Evolutionary conservation across 2,113 vertebrate genomes (phyloP), one percentile per base, ranked within the genome.

Genomic region (Actenoides lindsayi): DNA sequence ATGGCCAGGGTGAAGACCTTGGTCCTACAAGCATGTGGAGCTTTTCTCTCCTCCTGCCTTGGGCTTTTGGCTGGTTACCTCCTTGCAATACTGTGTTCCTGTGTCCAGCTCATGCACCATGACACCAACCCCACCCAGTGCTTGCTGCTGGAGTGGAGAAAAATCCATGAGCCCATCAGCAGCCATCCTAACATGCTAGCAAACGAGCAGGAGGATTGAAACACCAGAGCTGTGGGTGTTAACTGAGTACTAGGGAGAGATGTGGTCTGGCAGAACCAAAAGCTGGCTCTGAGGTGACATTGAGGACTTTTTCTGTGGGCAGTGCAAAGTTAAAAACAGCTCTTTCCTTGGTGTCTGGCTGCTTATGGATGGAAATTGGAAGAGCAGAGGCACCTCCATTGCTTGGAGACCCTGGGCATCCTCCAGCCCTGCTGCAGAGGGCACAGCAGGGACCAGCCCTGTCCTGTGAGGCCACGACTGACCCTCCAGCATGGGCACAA

Each of bases 341-440:
- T 44, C n/a, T 69, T 74, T 25, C 42, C 46, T 63, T 3, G 0
- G 16, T 59, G 31, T 51, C 30, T 81, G 77, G 17, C 25, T 50
- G 46, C n/a, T 75, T 67, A 30, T 4, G 5, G 51, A 16, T 39
- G n/a, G 19, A 16, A 53, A 56, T 16, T 3, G 7, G 42, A 76
- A 28, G 51, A 60, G 30, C 21, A 79, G 90, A 76, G 16, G 16
- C 86, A 41, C 25, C 35, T 79, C 53, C 15, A 8, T 10, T 42
- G 35, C 71, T 76, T 27, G 21, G 81, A 71, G 31, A 50, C 3
- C n/a, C 44, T 4, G 8, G 18, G 39, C 44, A 19, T 73, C 53
- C 24, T 56, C 63, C 70, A 33, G 46, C 51, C 19, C 15, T 0
- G 0, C 65, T 57, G 59, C 60, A 28, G 0, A 5, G 7, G 1